Conservation (phyloP, 2,797 vertebrate species). For the Coranthus polyacanthus region DNA sequence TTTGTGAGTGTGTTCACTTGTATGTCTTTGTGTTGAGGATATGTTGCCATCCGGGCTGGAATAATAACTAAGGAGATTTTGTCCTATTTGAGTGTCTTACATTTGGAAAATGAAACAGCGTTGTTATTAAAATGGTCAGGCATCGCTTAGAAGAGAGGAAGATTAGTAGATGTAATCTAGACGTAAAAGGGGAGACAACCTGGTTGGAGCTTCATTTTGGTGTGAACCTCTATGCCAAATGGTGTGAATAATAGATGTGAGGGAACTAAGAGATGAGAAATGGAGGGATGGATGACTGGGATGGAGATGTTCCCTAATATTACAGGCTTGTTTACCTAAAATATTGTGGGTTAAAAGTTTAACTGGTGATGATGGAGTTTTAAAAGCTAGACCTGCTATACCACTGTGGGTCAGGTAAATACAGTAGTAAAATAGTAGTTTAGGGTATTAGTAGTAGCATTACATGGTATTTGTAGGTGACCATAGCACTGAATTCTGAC, state of each 20-base stretch:
- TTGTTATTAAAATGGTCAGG: background rate
- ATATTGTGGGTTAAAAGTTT: too few species aligned
- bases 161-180: too few species aligned
- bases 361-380: too few species aligned
- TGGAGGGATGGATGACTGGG: constrained; percentile 28
- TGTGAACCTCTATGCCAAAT: constrained; percentile 64
- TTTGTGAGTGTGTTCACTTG: constrained; percentile 45
- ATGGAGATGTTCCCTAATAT: constrained; percentile 11
- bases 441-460: too few species aligned
- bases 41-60: background rate
- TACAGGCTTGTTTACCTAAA: background rate
- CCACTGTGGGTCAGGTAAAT: too few species aligned
- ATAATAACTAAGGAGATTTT: background rate
- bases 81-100: too few species aligned
- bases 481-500: too few species aligned
- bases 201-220: constrained; percentile 59
- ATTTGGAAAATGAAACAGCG: too few species aligned
- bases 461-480: too few species aligned
- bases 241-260: constrained; percentile 79
- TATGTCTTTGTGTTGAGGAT: constrained; percentile 6
- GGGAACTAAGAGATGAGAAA: constrained; percentile 43
- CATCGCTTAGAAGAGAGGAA: background rate
- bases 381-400: too few species aligned
- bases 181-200: constrained; percentile 6
- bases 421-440: too few species aligned